Conservation (phyloP, 2,113 vertebrate species). For the Chloebia gouldiae region DNA sequence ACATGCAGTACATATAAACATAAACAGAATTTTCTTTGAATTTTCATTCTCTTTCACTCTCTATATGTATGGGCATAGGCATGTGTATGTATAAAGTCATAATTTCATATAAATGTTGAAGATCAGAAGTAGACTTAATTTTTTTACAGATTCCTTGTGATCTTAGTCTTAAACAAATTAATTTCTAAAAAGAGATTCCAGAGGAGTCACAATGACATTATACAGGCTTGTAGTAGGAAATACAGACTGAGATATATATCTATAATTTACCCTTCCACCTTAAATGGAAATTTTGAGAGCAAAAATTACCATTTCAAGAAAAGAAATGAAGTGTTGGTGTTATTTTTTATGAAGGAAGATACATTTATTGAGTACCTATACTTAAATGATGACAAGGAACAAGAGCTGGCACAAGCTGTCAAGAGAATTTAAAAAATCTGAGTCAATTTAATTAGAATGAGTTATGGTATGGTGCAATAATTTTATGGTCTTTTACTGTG, state of each 20-base stretch:
- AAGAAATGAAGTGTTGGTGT: neutral
- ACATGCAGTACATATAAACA: neutral
- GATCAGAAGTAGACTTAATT: neutral
- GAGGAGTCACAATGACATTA: neutral
- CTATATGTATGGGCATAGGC: rapidly evolving
- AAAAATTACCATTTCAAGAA: neutral
- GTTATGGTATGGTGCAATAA: neutral
- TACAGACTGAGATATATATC: neutral
- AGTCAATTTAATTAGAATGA: constrained; percentile 30
- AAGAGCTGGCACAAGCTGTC: neutral
- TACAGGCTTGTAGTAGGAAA: neutral
- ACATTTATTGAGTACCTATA: neutral
- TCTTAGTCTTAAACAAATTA: neutral
- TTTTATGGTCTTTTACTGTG: neutral
- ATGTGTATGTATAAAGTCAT: neutral
- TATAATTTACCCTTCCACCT: neutral
- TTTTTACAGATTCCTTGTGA: neutral
- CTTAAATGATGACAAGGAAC: constrained; percentile 12
- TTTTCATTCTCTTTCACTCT: neutral
- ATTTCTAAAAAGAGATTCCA: neutral
- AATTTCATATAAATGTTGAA: neutral
- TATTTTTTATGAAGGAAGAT: neutral
- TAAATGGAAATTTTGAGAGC: neutral
- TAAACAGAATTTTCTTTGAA: neutral
- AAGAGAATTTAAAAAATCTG: neutral